phyloP scores from a whole-genome alignment of 2,113 vertebrate genomes.

The Pachyramphus minor region DNA sequence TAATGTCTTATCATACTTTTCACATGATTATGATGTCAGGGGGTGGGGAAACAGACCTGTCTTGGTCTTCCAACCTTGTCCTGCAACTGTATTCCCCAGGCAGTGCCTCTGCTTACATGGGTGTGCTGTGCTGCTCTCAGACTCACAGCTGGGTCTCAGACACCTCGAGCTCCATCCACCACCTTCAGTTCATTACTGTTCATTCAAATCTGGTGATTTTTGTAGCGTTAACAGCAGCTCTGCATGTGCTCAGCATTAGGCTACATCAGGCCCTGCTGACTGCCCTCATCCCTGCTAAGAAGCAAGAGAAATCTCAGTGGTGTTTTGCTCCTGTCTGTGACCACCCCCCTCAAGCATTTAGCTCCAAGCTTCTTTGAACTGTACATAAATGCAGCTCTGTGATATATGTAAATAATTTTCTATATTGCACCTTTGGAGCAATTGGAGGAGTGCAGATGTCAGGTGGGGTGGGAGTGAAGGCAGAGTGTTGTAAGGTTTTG shows the following conservation, averaged over 20 bases:
- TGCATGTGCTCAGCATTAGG: not conserved
- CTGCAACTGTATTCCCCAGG: rapidly evolving
- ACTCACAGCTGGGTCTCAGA: not conserved
- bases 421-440: not conserved
- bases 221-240: not conserved
- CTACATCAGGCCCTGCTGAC: not conserved
- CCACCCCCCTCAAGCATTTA: not conserved
- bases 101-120: not conserved
- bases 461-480: not conserved
- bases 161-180: not conserved
- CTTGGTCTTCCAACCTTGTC: not conserved
- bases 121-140: not conserved
- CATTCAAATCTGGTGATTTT: not conserved
- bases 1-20: not conserved
- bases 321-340: not conserved
- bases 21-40: not conserved
- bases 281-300: not conserved
- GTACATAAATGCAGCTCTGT: not conserved
- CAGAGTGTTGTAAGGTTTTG: not conserved
- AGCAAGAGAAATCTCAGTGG: not conserved
- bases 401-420: not conserved
- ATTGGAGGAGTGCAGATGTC: not conserved
- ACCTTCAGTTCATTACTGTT: not conserved
- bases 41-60: not conserved
- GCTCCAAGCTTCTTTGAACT: not conserved